Evolutionary conservation across 2,797 vertebrate genomes (phyloP).

Genomic region (Hafferia zeledoni): DNA sequence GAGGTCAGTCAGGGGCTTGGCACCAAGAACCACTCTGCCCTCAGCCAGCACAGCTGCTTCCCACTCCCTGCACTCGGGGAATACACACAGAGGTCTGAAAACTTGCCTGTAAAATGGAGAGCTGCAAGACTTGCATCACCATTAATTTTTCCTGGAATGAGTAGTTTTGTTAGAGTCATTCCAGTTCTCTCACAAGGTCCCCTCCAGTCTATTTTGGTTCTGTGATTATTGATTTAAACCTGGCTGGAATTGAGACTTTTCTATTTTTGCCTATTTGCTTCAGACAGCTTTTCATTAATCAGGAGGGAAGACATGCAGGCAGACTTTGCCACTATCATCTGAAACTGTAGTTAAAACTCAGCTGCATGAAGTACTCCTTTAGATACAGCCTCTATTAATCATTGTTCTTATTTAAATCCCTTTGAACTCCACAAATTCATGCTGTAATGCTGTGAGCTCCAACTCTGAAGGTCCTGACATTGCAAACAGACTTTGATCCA

Average conservation of each 20-base stretch:
- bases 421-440: not conserved
- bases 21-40: not conserved
- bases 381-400: not conserved
- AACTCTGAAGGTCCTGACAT: not conserved
- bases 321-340: not conserved
- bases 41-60: not conserved
- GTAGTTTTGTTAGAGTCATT: not conserved
- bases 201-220: not conserved
- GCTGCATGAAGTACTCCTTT: not conserved
- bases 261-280: constrained; percentile 36
- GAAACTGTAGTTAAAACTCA: not conserved
- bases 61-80: not conserved
- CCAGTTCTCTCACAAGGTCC: not conserved
- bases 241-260: not conserved
- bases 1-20: not conserved
- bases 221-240: constrained; percentile 37
- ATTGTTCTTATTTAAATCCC: not conserved
- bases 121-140: not conserved
- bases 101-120: not conserved
- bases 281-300: constrained; percentile 2
- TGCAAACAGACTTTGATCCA: not conserved
- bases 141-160: not conserved
- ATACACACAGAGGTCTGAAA: not conserved
- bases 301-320: not conserved
- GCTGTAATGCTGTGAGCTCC: not conserved